These are phyloP conservation scores for Caerostris darwini DNA, from an alignment of 1,140 invertebrate species.

Conservation along the genomic window DNA sequence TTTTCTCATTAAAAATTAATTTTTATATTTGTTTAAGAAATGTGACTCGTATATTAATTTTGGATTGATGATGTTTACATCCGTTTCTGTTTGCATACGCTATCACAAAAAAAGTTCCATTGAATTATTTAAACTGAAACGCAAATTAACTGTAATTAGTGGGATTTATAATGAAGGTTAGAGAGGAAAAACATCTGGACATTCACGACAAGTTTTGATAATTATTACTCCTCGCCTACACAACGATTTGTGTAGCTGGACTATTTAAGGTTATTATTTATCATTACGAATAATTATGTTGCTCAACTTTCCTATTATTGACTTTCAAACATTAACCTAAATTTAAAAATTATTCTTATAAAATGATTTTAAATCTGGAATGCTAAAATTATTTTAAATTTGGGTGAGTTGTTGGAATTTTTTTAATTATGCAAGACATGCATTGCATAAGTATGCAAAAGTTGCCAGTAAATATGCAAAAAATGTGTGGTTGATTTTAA, in stretches of 20 bases:
- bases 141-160: background rate
- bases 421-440: too few species aligned
- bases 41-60: too few species aligned
- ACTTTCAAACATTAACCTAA: background rate
- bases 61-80: too few species aligned
- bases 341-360: background rate
- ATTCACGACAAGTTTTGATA: background rate
- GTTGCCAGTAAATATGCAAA: too few species aligned
- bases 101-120: too few species aligned
- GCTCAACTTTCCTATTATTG: background rate
- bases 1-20: too few species aligned
- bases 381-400: too few species aligned
- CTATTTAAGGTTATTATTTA: background rate
- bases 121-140: background rate
- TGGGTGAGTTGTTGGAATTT: too few species aligned
- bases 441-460: too few species aligned
- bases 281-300: background rate
- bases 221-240: background rate
- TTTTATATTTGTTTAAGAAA: too few species aligned
- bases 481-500: too few species aligned
- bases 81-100: too few species aligned
- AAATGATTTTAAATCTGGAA: background rate
- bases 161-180: constrained; percentile 24
- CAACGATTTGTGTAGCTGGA: background rate
- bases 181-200: background rate